Base-by-base conservation (phyloP, 2,797 vertebrate species). In the Scolopax rusticola region DNA sequence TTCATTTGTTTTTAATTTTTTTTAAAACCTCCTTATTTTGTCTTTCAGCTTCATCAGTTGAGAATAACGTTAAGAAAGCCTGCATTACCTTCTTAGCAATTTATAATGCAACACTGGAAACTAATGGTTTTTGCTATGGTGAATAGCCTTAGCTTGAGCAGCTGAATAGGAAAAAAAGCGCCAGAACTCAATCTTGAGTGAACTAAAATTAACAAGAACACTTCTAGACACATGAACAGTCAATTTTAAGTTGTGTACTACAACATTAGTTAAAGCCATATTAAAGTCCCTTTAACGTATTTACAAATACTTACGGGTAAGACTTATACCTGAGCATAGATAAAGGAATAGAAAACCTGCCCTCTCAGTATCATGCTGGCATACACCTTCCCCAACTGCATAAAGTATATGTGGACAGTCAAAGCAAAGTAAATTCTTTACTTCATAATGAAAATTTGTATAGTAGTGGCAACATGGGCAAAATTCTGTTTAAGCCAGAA, bases 111-210 rank as follows among this genome's bases (percentile, higher is more conserved):
- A 81, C 81, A 47, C 54, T 78, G n/a, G 73, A 92, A 93, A 91
- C 8, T 3, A 71, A 89, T 53, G 85, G 64, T 25, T 87, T 95
- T 92, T 95, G 76, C 15, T 96, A 50, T 17, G 25, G 27, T 85
- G 65, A 97, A 77, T 12, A 90, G 78, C 54, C 54, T 70, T 73
- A 71, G 33, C 77, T 91, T 70, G 40, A 84, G 68, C 15, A 93
- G 59, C 11, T 84, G 36, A 90, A 91, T 47, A 61, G 7, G 43
- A 43, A 75, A 91, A 71, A 84, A 79, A 6, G 1, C 0, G 12
- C 3, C 53, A 61, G 15, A 77, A 90, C 67, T 25, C 38, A 82
- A 57, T 47, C 81, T 8, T 10, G 27, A 69, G 23, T 30, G 15
- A 59, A 91, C 8, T 41, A 67, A 74, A 93, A 90, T 53, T 43